These are phyloP conservation scores for Phortica magna DNA, from an alignment of 2,888 invertebrate species.

Conservation along the genomic window DNA sequence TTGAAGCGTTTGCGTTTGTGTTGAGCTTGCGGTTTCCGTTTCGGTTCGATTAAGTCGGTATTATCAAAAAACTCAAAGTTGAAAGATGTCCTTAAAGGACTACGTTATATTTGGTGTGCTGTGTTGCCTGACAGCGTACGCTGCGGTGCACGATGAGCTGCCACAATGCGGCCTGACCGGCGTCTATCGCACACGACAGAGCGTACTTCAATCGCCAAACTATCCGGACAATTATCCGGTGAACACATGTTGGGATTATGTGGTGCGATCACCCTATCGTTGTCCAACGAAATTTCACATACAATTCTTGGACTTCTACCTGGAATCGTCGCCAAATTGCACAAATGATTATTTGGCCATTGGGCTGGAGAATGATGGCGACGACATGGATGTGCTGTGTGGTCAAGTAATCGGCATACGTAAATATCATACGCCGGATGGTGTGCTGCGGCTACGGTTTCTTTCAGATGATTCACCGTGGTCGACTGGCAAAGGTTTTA, in stretches of 20 bases:
- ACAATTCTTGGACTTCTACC: constrained; percentile 80
- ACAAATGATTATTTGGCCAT: constrained; percentile 79
- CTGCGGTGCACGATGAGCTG: constrained; percentile 69
- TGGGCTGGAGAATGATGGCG: constrained; percentile 73
- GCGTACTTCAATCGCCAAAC: constrained; percentile 79
- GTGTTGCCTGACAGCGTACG: neutral
- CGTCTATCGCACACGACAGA: constrained; percentile 78
- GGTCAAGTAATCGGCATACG: constrained; percentile 79
- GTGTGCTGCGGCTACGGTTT: constrained; percentile 79
- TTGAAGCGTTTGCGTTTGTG: constrained; percentile 44
- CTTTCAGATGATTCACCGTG: constrained; percentile 75
- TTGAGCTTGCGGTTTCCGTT: constrained; percentile 18
- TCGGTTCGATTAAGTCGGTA: neutral
- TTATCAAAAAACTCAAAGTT: neutral
- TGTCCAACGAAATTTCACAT: constrained; percentile 80
- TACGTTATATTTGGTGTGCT: constrained; percentile 1
- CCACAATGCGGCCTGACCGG: constrained; percentile 74
- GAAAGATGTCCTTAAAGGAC: constrained; percentile 44
- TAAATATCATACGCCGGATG: constrained; percentile 78
- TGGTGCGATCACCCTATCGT: constrained; percentile 78
- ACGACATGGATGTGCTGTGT: constrained; percentile 78
- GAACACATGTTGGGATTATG: constrained; percentile 79
- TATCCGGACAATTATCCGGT: constrained; percentile 79
- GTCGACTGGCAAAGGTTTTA: constrained; percentile 78
- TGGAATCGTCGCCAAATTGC: constrained; percentile 79